Evolutionary conservation across 2,888 invertebrate genomes (phyloP), one percentile per base, ranked within the genome.

Genomic region (Meiosimyza decipiens): DNA sequence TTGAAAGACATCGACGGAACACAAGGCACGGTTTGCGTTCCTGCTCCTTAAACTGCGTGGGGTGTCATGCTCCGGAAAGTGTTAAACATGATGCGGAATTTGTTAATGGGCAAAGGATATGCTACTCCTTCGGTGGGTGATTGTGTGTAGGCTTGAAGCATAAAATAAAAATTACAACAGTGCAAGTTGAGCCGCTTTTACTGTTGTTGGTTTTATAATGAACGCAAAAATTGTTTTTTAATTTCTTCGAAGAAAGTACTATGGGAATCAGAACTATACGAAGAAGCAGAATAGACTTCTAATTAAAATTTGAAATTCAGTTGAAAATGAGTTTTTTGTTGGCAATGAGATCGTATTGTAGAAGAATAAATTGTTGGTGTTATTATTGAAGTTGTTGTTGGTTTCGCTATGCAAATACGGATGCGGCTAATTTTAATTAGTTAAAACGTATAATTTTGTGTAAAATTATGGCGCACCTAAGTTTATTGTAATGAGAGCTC

Each of bases 71-170:
- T 78, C 78, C 82, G 81, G 80, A 81, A 83, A 83, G 82, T 83
- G 82, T 81, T 82, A 82, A 82, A 82, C 82, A 81, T 83, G 81
- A 78, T 81, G 77, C 78, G 80, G 82, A 83, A 82, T 82, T 82
- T 81, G 81, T 83, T 83, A 81, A 62, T 40, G 40, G 11, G 15
- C 47, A 62, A 40, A 40, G 60, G 60, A 62, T 47, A 62, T 62
- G 33, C n/a, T 40, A n/a, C n/a, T 15, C 6, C 11, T 13, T 62
- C 6, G 60, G 40, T 28, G 60, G 9, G 60, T 16, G 7, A n/a
- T 12, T 33, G 7, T 40, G n/a, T 28, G 11, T 15, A 16, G 18
- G 18, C 28, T 40, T 33, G 28, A 16, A 33, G n/a, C 28, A 15
- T 16, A 40, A 15, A 15, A 9, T 49, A 16, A 3, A 47, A 40